phyloP scores from a whole-genome alignment of 2,888 invertebrate species.

The Himalopsyche tibetana region DNA sequence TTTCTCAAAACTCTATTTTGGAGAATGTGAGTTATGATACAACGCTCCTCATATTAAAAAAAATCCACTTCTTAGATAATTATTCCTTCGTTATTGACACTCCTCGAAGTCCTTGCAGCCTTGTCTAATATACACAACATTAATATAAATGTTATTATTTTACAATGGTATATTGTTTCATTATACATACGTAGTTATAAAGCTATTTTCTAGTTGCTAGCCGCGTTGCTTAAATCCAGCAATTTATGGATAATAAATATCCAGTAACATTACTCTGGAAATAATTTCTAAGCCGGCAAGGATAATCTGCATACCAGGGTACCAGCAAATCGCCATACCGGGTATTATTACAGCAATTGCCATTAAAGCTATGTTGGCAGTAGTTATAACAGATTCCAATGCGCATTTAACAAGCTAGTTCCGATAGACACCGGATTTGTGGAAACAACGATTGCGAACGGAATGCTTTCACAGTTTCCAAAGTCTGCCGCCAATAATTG shows the following conservation, averaged over 20 bases:
- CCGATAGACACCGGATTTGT: constrained; percentile 34
- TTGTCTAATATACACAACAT: too few species aligned
- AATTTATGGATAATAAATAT: background rate
- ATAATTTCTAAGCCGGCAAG: constrained; percentile 12
- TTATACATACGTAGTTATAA: too few species aligned
- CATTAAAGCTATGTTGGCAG: constrained; percentile 31
- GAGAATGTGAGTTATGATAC: too few species aligned
- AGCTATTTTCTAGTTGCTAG: background rate
- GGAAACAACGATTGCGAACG: constrained; percentile 27
- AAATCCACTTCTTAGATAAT: too few species aligned
- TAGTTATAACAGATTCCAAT: constrained; percentile 46
- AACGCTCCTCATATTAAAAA: too few species aligned
- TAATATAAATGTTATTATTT: too few species aligned
- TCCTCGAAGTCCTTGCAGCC: too few species aligned
- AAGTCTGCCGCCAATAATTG: constrained; percentile 34
- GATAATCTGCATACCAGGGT: constrained; percentile 40
- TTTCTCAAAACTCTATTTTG: too few species aligned
- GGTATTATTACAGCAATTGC: constrained; percentile 34
- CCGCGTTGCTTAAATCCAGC: background rate
- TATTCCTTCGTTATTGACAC: too few species aligned
- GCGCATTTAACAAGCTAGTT: constrained; percentile 45
- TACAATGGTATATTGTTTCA: too few species aligned
- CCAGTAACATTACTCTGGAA: constrained; percentile 17
- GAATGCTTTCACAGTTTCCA: constrained; percentile 18
- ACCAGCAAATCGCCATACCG: constrained; percentile 12